Percentiles rank a stretch among this genome's conserved stretches.
These are phyloP conservation scores for Leucoptera coffeella DNA, from an alignment of 2,888 invertebrate species.

Conservation along the genomic window DNA sequence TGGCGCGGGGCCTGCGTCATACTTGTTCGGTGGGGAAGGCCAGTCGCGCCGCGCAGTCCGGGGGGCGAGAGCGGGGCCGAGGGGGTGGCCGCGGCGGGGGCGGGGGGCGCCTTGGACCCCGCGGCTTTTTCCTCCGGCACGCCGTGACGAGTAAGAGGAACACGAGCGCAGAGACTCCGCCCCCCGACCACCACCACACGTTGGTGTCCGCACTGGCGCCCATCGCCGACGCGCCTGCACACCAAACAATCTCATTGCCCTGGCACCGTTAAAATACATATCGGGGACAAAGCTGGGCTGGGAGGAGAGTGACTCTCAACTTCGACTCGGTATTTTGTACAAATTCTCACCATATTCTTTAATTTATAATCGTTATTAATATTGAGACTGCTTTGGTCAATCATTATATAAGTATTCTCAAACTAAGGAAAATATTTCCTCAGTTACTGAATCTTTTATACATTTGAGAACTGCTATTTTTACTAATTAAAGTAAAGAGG, in stretches of 20 bases:
- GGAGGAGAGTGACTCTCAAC: no score
- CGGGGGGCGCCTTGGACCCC: conserved; percentile 25
- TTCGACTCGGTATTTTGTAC: no score
- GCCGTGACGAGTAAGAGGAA: conserved; percentile 13
- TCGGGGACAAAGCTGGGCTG: conserved; percentile 7
- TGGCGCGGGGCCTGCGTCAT: conserved; percentile 24
- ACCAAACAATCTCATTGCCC: no score
- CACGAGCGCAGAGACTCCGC: conserved; percentile 12
- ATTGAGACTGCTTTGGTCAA: no score
- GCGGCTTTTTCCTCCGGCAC: conserved; percentile 27
- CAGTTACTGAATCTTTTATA: no score
- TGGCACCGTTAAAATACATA: no score
- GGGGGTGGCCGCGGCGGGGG: conserved; percentile 38
- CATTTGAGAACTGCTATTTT: no score
- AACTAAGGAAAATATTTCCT: no score
- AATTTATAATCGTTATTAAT: no score
- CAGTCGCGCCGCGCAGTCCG: conserved; percentile 26
- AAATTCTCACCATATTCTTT: no score
- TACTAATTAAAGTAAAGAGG: no score
- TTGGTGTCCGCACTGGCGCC: conserved; percentile 13
- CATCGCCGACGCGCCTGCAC: conserved; percentile 12
- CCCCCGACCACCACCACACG: conserved; percentile 14
- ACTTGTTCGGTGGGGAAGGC: conserved; percentile 34
- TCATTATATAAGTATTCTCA: no score
- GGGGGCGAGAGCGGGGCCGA: conserved; percentile 22